These are phyloP conservation scores for Phortica okadai DNA, from an alignment of 2,888 invertebrate species.

Conservation along the genomic window DNA sequence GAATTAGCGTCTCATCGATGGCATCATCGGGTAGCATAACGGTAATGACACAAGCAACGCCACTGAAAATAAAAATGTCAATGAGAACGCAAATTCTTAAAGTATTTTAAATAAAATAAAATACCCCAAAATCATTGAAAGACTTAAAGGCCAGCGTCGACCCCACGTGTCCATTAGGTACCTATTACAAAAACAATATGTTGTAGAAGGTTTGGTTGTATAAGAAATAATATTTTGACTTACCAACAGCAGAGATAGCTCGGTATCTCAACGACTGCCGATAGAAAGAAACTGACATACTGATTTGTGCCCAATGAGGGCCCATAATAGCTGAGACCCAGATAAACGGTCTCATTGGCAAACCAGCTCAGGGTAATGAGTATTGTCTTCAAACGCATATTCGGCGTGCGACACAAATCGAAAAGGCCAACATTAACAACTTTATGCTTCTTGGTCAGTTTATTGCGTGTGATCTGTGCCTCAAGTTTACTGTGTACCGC, in stretches of 20 bases:
- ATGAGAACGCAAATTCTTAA: constrained; percentile 81
- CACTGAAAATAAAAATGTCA: constrained; percentile 77
- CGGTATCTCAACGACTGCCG: constrained; percentile 91
- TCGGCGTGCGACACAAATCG: constrained; percentile 83
- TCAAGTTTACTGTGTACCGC: constrained; percentile 85
- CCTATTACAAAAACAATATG: neutral
- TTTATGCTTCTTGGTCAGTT: constrained; percentile 78
- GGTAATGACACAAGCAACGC: constrained; percentile 89
- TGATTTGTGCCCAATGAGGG: constrained; percentile 92
- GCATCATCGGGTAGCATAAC: constrained; percentile 89
- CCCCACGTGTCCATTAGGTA: constrained; percentile 92
- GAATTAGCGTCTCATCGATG: constrained; percentile 83
- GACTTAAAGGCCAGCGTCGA: constrained; percentile 90
- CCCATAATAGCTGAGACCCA: constrained; percentile 93
- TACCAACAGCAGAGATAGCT: constrained; percentile 91
- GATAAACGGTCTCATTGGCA: constrained; percentile 94
- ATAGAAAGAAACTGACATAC: constrained; percentile 91
- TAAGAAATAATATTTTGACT: neutral
- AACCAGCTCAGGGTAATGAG: constrained; percentile 94
- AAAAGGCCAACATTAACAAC: constrained; percentile 74
- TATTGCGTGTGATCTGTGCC: constrained; percentile 83
- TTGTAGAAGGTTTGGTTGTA: neutral
- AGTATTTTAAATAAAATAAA: constrained; percentile 81
- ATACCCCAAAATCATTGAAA: constrained; percentile 92
- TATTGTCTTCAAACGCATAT: constrained; percentile 91